phyloP scores from a whole-genome alignment of 2,888 invertebrate species.

The Anthophora plumipes region DNA sequence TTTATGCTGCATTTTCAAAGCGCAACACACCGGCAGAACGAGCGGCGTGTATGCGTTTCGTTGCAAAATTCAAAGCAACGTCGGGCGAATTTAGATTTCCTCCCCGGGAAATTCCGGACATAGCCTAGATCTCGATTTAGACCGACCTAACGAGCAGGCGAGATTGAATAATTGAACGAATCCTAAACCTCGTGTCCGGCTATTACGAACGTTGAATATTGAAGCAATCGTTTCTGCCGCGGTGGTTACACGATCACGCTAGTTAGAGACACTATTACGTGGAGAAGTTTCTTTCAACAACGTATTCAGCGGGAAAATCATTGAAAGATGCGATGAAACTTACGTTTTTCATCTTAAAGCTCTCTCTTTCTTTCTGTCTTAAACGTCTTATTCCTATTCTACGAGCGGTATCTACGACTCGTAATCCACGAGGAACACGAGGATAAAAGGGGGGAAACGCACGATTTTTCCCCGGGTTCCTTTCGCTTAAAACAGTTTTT shows the following conservation, averaged over 20 bases:
- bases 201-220: constrained; percentile 81
- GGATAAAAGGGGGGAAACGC: neutral
- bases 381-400: neutral
- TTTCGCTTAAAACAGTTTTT: constrained; percentile 24
- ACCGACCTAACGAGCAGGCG: constrained; percentile 65
- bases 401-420: neutral
- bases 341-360: neutral
- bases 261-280: neutral
- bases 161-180: constrained; percentile 80
- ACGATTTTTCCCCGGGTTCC: constrained; percentile 11
- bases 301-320: neutral
- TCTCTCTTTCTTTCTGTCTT: neutral
- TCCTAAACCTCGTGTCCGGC: constrained; percentile 81
- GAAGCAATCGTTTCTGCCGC: constrained; percentile 64
- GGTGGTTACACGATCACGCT: constrained; percentile 30
- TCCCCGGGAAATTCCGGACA: constrained; percentile 68
- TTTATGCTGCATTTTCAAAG: neutral
- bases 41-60: neutral
- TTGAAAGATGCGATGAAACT: neutral
- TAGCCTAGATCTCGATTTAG: constrained; percentile 73
- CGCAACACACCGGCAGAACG: neutral
- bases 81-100: constrained; percentile 70
- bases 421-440: constrained; percentile 12
- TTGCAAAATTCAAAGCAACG: constrained; percentile 69
- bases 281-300: neutral